Evolutionary conservation across 2,888 invertebrate genomes (phyloP).

Genomic region (Acleris holmiana): DNA sequence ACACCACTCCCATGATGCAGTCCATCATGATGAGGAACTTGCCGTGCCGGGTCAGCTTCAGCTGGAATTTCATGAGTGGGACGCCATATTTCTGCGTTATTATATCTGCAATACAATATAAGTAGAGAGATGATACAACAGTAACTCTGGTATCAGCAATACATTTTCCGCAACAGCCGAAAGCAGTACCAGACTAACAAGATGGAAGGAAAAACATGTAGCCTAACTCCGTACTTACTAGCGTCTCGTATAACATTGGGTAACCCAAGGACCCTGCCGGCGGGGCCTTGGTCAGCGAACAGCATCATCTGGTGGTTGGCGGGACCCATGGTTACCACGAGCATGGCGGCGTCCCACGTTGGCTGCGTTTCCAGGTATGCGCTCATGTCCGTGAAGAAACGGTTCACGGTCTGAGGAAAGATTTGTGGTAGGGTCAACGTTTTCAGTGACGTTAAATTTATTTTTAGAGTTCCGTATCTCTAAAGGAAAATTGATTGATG

Average conservation of each 20-base stretch:
- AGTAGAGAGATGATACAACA: no score
- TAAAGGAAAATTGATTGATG: no score
- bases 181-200: not conserved
- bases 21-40: constrained; percentile 64
- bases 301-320: constrained; percentile 61
- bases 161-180: not conserved
- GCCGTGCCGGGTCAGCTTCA: constrained; percentile 58
- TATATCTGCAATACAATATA: constrained; percentile 2
- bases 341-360: constrained; percentile 64
- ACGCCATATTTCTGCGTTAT: constrained; percentile 41
- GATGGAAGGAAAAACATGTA: not conserved
- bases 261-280: constrained; percentile 54
- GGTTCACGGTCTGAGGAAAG: constrained; percentile 53
- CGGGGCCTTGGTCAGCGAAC: constrained; percentile 66
- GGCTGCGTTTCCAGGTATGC: constrained; percentile 67
- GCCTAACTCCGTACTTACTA: not conserved
- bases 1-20: constrained; percentile 56
- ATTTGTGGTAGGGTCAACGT: no score
- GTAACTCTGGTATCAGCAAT: no score
- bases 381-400: constrained; percentile 65
- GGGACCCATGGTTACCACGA: constrained; percentile 56
- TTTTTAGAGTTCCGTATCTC: no score
- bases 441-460: no score
- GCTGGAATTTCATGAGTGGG: constrained; percentile 60
- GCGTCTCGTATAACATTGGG: constrained; percentile 1